These are phyloP conservation scores for Mechanitis messenoides DNA, from an alignment of 2,888 invertebrate species.

Conservation along the genomic window DNA sequence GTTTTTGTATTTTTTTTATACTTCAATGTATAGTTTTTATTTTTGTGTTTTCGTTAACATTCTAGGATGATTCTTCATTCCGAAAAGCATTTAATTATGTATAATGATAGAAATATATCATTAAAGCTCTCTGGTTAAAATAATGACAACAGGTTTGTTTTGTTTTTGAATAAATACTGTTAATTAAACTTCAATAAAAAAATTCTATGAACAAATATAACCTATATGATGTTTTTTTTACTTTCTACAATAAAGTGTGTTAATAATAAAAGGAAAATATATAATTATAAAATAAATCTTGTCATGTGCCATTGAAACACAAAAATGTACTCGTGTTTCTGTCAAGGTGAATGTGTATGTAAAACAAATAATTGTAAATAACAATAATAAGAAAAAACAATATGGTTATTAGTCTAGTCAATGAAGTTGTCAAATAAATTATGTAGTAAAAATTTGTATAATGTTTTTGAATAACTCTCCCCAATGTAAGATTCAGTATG, in stretches of 20 bases:
- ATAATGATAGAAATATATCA: background rate
- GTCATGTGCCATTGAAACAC: constrained; percentile 3
- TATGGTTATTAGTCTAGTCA: constrained; percentile 45
- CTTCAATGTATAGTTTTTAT: background rate
- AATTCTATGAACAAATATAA: no score
- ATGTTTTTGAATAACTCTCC: constrained; percentile 17
- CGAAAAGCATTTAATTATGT: constrained; percentile 27
- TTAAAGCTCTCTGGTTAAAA: constrained; percentile 5
- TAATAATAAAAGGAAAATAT: no score
- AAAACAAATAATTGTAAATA: constrained; percentile 26
- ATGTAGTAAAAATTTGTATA: constrained; percentile 3
- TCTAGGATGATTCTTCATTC: constrained; percentile 24
- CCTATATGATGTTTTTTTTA: no score
- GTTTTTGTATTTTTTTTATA: background rate
- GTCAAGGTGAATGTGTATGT: constrained; percentile 9
- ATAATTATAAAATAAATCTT: background rate
- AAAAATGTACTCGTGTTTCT: background rate
- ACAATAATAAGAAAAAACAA: constrained; percentile 23
- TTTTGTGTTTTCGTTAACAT: background rate
- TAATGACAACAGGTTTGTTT: background rate
- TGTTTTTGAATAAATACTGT: no score
- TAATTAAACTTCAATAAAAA: no score
- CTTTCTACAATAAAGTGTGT: no score
- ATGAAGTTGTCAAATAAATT: constrained; percentile 27
- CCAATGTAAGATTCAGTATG: constrained; percentile 18